Percentiles rank a stretch among this genome's conserved stretches.
Evolutionary conservation across 2,888 invertebrate species (phyloP).

Genomic region (Tipula confusa): DNA sequence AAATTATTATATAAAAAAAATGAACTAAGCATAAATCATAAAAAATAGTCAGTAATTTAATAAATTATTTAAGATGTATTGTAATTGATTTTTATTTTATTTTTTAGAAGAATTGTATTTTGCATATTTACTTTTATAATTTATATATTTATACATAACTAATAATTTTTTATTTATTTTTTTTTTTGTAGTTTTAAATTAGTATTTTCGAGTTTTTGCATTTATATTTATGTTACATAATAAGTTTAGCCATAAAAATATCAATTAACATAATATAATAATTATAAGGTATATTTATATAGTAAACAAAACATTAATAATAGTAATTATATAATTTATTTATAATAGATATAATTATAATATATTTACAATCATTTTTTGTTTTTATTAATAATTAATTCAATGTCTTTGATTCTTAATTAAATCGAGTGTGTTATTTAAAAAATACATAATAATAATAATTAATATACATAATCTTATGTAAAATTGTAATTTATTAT

Average conservation of each 20-base stretch:
- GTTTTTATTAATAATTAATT: not conserved
- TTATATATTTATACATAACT: not conserved
- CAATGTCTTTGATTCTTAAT: not conserved
- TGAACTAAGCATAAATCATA: not conserved
- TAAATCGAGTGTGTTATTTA: not conserved
- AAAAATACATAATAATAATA: not conserved
- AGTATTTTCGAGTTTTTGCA: not conserved
- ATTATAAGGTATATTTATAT: not conserved
- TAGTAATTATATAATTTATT: not conserved
- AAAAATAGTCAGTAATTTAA: not conserved
- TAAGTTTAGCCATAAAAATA: not conserved
- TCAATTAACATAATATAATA: not conserved
- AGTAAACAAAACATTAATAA: not conserved
- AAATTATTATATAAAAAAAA: not conserved
- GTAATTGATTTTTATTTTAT: not conserved
- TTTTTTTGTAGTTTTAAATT: not conserved
- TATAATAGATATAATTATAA: too few relatives aligned
- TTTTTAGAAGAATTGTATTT: not conserved
- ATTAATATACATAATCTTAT: too few relatives aligned
- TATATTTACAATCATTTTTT: not conserved
- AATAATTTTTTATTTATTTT: not conserved
- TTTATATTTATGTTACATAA: not conserved
- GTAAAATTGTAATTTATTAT: not conserved
- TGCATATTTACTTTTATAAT: not conserved
- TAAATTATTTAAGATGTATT: not conserved